Evolutionary conservation across 1,140 invertebrate genomes (phyloP), one percentile per base, ranked within the genome.

Genomic region (Magallana angulata): DNA sequence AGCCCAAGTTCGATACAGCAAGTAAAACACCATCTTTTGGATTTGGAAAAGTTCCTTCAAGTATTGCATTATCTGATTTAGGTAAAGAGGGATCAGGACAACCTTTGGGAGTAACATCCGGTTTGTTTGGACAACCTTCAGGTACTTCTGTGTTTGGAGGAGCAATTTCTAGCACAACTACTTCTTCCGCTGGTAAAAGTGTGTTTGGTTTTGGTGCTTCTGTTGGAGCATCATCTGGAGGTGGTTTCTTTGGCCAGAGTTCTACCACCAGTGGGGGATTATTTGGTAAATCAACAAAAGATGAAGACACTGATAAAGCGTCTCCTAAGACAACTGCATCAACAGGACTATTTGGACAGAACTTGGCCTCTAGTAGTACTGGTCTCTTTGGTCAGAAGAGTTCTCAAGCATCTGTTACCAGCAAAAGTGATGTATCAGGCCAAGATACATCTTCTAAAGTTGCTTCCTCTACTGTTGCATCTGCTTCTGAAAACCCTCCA

Each of bases 301-400:
- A 76, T 7, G 24, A 76, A 76, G 68, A 76, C 11, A 57, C 57
- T n/a, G 81, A 58, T 6, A 83, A 57, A 58, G 12, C 57, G 6
- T 7, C 82, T 24, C 57, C 56, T 58, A 48, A 12, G 24, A 11
- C 82, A 57, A 57, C 81, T 18, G n/a, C 83, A 9, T 24, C 57
- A 57, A 24, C 24, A 30, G 81, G 86, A n/a, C 12, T 87, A 16
- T 89, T 91, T 89, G 89, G 89, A 3, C 82, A 88, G 83, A 60
- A 59, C 5, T 60, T 87, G 0, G 60, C 83, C 24, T 30, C 24
- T 36, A 36, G 7, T 30, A 24, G 68, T 76, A 30, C 68, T 76
- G 68, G 68, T 12, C 36, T 36, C 24, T 76, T 76, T 76, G 68
- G 68, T 8, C 18, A 76, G 36, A 9, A 18, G 9, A 76, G 11